phyloP scores from a whole-genome alignment of 1,140 invertebrate species.

The Drosophila aff. region DNA sequence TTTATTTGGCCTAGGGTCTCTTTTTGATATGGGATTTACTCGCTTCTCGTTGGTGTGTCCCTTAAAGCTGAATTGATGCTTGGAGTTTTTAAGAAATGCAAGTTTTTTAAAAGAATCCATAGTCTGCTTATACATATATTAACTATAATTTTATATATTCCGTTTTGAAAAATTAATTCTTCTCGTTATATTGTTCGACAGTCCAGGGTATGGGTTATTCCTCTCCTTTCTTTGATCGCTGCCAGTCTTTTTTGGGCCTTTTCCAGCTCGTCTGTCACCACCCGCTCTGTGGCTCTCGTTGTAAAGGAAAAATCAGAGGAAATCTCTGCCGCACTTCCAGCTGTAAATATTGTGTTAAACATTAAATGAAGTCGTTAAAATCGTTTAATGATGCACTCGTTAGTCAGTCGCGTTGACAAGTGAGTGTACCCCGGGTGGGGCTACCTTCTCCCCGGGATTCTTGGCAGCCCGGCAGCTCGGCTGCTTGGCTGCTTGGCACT shows the following conservation, averaged over 20 bases:
- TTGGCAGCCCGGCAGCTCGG: conserved; percentile 5
- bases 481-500: conserved; percentile 54
- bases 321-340: conserved; percentile 24
- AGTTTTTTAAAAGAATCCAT: too few species aligned
- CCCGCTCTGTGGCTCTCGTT: background rate
- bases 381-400: conserved; percentile 80
- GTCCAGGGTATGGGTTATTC: conserved; percentile 5
- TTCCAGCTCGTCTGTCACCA: conserved; percentile 13
- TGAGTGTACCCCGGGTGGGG: conserved; percentile 40
- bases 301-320: conserved; percentile 14
- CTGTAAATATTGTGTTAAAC: conserved; percentile 81
- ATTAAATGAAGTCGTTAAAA: conserved; percentile 82
- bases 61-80: too few species aligned
- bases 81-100: too few species aligned
- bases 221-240: background rate
- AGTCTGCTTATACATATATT: too few species aligned
- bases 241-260: background rate
- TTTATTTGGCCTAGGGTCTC: too few species aligned
- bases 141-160: too few species aligned
- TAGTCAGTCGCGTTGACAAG: conserved; percentile 75
- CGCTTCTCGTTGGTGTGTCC: background rate
- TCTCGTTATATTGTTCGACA: background rate
- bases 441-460: background rate
- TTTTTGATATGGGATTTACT: background rate
- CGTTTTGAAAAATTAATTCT: background rate